Evolutionary conservation across 2,888 invertebrate genomes (phyloP), one percentile per base, ranked within the genome.

Genomic region (Ormyrus pomaceus): DNA sequence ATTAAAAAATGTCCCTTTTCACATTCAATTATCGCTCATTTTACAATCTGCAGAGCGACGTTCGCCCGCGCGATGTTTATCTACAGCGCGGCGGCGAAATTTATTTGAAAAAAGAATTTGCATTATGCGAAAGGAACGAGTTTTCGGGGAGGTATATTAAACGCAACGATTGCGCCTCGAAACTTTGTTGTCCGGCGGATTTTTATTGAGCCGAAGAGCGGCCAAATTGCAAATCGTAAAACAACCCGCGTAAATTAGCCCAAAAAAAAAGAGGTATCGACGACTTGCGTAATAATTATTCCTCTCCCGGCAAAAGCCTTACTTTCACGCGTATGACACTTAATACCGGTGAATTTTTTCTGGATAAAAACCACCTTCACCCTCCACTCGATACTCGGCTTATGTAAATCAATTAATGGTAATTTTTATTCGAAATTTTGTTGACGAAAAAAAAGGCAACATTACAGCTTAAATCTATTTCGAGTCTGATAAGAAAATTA

Each of bases 181-280:
- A n/a, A 13, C 50, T 10, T 11, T 61, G 34, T 34, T 50, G 11
- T 65, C 9, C n/a, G 50, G 8, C 45, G 50, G 50, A 10, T 50
- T 65, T 50, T 50, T 64, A 11, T 62, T 62, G 46, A 46, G 46
- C 64, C 13, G 4, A 11, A 6, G 65, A 51, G 50, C 50, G 55
- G 56, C 34, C 46, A 69, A 69, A 69, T 69, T 69, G 46, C 56
- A 56, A 69, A 55, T 70, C 66, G 66, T 53, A 34, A 53, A 66
- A 66, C n/a, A 66, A 62, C 9, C 51, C 10, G 13, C 70, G 13
- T 70, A 70, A 70, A 70, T 58, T 48, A 58, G 0, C 4, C 13
- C 48, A 10, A 48, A 70, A 70, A 10, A n/a, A 45, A 45, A 64
- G 48, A 46, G 10, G 56, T 70, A 70, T 70, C 59, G 6, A 45